Evolutionary conservation across 2,113 vertebrate species (phyloP).

Genomic region (Murina feae): DNA sequence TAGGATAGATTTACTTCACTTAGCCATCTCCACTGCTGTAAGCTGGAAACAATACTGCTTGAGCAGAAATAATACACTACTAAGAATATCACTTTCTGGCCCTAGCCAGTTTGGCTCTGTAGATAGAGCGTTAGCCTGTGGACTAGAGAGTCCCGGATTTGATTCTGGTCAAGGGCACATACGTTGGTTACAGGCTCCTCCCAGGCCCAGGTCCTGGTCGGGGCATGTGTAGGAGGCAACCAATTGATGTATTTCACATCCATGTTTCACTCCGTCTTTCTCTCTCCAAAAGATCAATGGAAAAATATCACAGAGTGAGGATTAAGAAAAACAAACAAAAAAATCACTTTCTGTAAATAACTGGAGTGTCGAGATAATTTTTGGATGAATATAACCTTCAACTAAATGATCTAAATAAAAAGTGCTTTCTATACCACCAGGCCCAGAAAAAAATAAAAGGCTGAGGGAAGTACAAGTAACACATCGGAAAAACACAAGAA

Average conservation of each 20-base stretch:
- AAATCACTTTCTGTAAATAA: not conserved
- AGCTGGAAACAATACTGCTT: not conserved
- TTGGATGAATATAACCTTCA: not conserved
- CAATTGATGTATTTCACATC: too few species aligned
- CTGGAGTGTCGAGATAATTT: not conserved
- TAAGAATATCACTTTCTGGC: not conserved
- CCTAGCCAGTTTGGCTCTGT: too few species aligned
- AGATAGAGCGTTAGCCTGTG: too few species aligned
- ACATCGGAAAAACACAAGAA: not conserved
- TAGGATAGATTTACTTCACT: not conserved
- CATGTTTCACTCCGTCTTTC: too few species aligned
- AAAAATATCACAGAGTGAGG: too few species aligned
- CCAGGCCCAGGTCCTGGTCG: too few species aligned
- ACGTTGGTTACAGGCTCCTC: too few species aligned
- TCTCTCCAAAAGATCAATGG: too few species aligned
- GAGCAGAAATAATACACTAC: not conserved
- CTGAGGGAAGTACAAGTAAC: not conserved
- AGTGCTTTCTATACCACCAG: not conserved
- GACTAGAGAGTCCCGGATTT: too few species aligned
- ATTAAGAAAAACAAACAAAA: too few species aligned
- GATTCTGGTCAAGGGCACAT: too few species aligned
- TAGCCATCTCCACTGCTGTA: not conserved
- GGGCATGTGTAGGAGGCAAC: too few species aligned
- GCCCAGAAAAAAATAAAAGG: not conserved
- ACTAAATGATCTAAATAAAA: slow-evolving; percentile 5